Base-by-base conservation (phyloP, 2,888 invertebrate genomes). In the Aproaerema taeniolella region DNA sequence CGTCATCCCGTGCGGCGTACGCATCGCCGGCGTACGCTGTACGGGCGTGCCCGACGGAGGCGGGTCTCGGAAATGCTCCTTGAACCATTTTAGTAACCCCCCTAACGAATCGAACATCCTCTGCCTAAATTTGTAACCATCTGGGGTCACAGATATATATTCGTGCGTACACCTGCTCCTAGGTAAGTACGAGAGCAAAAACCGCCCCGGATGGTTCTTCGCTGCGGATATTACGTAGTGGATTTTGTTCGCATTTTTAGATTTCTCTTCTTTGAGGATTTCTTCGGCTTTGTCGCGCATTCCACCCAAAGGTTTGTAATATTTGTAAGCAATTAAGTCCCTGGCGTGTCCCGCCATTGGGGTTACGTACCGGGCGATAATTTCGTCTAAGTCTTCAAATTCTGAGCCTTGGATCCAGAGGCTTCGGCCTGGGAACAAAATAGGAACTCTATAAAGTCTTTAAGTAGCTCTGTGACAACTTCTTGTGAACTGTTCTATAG, bases 381-480 rank as follows among this genome's bases (percentile, higher is more conserved):
- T 99, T 91, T 99, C 99, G 76, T 99, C 99, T 20, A 99, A 86
- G 80, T 99, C 99, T 83, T 99, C 99, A 75, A 97, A 99, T 65
- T 98, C 97, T 60, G 98, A 95, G 45, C 90, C 92, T 24, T 92
- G 93, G 55, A 99, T 99, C 91, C 93, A 93, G 8, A 99, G 87
- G 66, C 88, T 89, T 53, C 87, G 83, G 59, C 87, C 87, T 87
- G 55, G 2, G 17, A 17, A 11, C 13, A 31, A 2, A 35, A 24
- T 13, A 13, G 6, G 2, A 25, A 28, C 20, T 20, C 20, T 20
- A 20, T 20, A 20, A 20, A 20, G 7, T 20, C 4, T 6, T 20
- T 20, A 6, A 7, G 7, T 7, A 6, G 20, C 20, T 6, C 20
- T 6, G 5, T 6, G 7, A 7, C 20, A 20, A 20, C 20, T 20